These are phyloP conservation scores for Sebastes hopkinsi DNA, from an alignment of 2,797 vertebrate genomes.

Conservation along the genomic window DNA sequence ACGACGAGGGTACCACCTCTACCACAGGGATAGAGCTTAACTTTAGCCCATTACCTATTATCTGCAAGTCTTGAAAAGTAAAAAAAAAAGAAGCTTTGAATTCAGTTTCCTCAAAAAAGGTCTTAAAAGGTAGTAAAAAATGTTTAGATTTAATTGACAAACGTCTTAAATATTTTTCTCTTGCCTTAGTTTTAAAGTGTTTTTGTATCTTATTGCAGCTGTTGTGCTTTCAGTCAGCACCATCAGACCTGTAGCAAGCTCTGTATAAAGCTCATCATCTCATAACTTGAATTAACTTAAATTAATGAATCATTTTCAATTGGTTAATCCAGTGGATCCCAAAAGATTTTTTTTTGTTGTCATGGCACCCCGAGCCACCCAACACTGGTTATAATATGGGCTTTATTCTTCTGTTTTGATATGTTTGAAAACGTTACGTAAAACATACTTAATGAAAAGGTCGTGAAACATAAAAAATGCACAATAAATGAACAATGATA, in stretches of 20 bases:
- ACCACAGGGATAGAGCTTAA: not conserved
- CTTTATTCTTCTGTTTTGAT: not conserved
- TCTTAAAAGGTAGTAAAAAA: not conserved
- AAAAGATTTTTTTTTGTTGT: not conserved
- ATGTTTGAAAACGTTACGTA: not conserved
- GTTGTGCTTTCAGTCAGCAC: not conserved
- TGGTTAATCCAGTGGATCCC: not conserved
- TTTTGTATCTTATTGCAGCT: not conserved
- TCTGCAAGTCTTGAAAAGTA: not conserved
- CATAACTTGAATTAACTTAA: not conserved
- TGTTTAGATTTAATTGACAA: not conserved
- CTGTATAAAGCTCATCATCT: not conserved
- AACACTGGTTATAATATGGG: not conserved
- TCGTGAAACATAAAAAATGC: not conserved
- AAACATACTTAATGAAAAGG: not conserved
- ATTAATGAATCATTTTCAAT: not conserved
- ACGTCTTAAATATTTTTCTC: fast-evolving
- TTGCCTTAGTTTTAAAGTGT: not conserved
- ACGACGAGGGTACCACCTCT: not conserved
- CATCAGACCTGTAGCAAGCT: not conserved
- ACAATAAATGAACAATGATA: not conserved
- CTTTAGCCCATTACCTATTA: not conserved
- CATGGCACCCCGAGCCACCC: not conserved
- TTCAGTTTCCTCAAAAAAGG: not conserved
- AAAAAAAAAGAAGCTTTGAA: not conserved